Base-by-base conservation (phyloP, 2,888 invertebrate species). In the Diploptera punctata region DNA sequence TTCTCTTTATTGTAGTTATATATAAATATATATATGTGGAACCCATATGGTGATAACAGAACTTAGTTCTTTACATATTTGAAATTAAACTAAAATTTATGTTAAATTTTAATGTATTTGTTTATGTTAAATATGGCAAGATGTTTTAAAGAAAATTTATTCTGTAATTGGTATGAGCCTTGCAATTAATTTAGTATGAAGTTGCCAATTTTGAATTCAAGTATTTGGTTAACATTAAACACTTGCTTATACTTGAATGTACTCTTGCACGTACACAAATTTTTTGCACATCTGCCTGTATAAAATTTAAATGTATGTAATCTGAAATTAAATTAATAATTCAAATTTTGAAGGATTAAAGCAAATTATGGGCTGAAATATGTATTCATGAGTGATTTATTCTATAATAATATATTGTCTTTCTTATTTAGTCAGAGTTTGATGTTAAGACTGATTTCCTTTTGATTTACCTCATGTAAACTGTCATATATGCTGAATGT, bases 1-100 rank as follows among this genome's bases (percentile, higher is more conserved):
- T 33, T 33, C 67, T 62, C 52, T 49, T 62, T 61, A 52, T 62
- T 70, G 29, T 70, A 57, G n/a, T n/a, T n/a, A n/a, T n/a, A n/a
- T n/a, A n/a, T n/a, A n/a, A n/a, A n/a, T n/a, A 62, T 44, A 24
- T 70, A 33, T 57, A 29, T 52, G 33, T 68, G 57, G 21, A 57
- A 57, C 16, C 38, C 57, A 33, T 68, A 33, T 19, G 49, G 49
- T 67, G 54, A 52, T 68, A 68, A 29, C 67, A 67, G 49, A 52
- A 68, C 54, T 29, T 68, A 33, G 49, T 52, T 68, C 49, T 49
- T 24, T 19, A n/a, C n/a, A n/a, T n/a, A 68, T 19, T 68, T 29
- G 5, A 2, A 26, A 24, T 10, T 33, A 16, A 54, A 49, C 33
- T 33, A 33, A 33, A 33, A 33, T 33, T 5, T 33, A 33, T 33